Base-by-base conservation (phyloP, 2,888 invertebrate genomes). In the Tachystola acroxantha region DNA sequence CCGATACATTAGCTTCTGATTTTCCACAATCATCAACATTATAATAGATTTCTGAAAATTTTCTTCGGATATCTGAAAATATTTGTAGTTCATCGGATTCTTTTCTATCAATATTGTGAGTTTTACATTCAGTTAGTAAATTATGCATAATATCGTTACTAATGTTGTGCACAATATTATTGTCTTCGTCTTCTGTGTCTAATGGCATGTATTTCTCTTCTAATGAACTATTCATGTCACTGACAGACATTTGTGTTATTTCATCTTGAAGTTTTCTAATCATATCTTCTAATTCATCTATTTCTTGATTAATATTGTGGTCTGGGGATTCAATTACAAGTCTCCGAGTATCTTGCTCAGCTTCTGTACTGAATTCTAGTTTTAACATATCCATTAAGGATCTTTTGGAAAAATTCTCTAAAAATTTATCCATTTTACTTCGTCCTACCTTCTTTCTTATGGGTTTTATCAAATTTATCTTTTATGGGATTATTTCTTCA, bases 251-350 rank as follows among this genome's bases (percentile, higher is more conserved):
- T 13, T 61, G 58, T 37, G 42, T 34, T 11, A 80, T 65, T 61
- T 79, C 75, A 7, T 53, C 47, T 49, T 81, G 75, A 7, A 80
- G 44, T 24, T 42, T 61, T 34, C 51, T 63, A 1, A 77, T 74
- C 7, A 63, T 30, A 10, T 36, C 43, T 42, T 75, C 75, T 9
- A 77, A 50, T 7, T 70, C 65, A 14, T 64, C 50, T 46, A 81
- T 71, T 32, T 75, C 64, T 34, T 45, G n/a, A 27, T 49, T 45
- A 1, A 37, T 36, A 3, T 37, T 10, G 36, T 34, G 19, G 43
- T 6, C 30, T 11, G 52, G 40, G 1, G 57, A 42, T 26, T 60
- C 45, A 20, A 61, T 37, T 1, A 54, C 54, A 0, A 61, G 27
- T 12, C 30, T 59, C 42, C 56, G 63, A 7, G 44, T 53, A 14